Evolutionary conservation across 2,797 vertebrate genomes (phyloP), one percentile per base, ranked within the genome.

Genomic region (Apodemus agrarius): DNA sequence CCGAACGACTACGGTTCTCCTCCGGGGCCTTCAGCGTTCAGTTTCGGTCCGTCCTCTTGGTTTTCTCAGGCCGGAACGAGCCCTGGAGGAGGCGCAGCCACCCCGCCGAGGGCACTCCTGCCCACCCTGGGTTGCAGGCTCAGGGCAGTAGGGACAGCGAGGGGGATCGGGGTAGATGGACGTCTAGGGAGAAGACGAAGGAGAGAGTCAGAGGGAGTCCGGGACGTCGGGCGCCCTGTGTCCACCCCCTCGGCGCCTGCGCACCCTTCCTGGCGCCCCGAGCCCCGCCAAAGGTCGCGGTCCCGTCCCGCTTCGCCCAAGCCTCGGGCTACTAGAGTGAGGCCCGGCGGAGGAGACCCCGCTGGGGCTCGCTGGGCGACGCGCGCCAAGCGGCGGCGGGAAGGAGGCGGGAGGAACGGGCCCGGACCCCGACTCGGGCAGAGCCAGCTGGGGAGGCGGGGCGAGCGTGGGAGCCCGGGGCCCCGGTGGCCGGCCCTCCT

Each of bases 371-470:
- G 61, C 92, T 0, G n/a, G 67, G 63, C 46, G 12, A 52, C 91
- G 91, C 93, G 94, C 96, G 95, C 96, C 96, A 93, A 96, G 92
- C 82, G 29, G 92, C 63, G 95, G 97, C 96, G 92, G 80, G 82
- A 78, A 46, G 72, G 49, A 31, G 75, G 85, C 93, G 86, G 89
- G 80, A 40, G 69, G 95, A 52, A 89, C 43, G 46, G 52, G 76
- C 75, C 52, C 57, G 1, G 96, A 94, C 94, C 82, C 89, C 46
- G 57, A 61, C 94, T 82, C 54, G 6, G 26, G 13, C 6, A n/a
- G 65, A 52, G 95, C 92, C 97, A 97, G 93, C 95, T 97, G 93
- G 17, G 49, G 86, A 89, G 94, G 93, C 96, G 96, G 97, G 84
- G 96, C 96, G 87, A 80, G 24, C 52, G 54, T 80, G 52, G 40